Evolutionary conservation across 2,888 invertebrate species (phyloP).

Genomic region (Liodrosophila aerea): DNA sequence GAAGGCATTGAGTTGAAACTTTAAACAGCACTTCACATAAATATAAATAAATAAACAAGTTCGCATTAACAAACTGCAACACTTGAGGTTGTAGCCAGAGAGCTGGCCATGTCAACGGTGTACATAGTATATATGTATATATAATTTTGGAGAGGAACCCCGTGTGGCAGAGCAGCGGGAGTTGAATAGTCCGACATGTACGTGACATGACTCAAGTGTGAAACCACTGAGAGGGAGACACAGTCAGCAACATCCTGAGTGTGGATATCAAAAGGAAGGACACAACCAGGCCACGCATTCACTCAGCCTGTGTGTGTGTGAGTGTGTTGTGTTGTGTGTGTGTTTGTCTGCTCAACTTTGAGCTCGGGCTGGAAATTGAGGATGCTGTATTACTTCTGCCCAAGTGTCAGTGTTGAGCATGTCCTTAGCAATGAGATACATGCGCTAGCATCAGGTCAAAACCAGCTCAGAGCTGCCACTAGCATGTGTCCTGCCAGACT

Average conservation of each 20-base stretch:
- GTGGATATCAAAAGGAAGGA: conserved; percentile 13
- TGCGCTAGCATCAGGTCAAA: conserved; percentile 30
- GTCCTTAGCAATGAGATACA: conserved; percentile 55
- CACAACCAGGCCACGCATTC: conserved; percentile 21
- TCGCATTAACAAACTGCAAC: conserved; percentile 52
- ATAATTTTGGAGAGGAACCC: no score
- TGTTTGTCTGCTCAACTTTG: conserved; percentile 47
- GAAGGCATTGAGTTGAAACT: conserved; percentile 17
- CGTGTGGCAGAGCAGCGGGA: conserved; percentile 8
- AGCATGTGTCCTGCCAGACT: conserved; percentile 49
- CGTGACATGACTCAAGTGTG: conserved; percentile 60
- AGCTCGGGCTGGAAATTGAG: conserved; percentile 14
- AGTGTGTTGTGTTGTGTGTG: conserved; percentile 29
- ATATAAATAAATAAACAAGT: conserved; percentile 47
- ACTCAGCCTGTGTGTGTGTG: conserved; percentile 17
- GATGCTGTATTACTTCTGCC: conserved; percentile 19
- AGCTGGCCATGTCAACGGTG: conserved; percentile 20
- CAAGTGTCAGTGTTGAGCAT: conserved; percentile 44
- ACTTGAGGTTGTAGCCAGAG: conserved; percentile 20
- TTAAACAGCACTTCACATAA: conserved; percentile 31
- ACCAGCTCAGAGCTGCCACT: conserved; percentile 22
- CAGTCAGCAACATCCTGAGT: no score
- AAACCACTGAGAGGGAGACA: conserved; percentile 36
- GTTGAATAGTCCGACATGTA: conserved; percentile 44
- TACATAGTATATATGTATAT: no score